Evolutionary conservation across 1,140 invertebrate species (phyloP).

Genomic region (Musca vetustissima): DNA sequence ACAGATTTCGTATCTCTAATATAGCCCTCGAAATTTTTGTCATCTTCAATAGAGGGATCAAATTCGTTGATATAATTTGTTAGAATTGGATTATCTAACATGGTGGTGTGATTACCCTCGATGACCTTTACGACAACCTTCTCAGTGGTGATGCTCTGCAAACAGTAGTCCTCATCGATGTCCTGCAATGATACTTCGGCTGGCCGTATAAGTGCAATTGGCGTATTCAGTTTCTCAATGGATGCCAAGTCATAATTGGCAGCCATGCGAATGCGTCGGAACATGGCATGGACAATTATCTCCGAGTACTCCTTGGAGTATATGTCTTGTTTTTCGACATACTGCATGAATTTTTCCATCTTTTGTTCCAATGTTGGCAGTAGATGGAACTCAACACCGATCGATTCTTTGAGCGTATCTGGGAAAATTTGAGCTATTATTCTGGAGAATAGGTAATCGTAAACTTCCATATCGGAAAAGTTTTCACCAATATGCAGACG

Average conservation of each 20-base stretch:
- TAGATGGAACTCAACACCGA: conserved; percentile 50
- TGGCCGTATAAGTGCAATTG: conserved; percentile 67
- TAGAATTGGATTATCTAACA: conserved; percentile 67
- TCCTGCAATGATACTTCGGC: conserved; percentile 57
- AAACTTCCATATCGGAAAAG: conserved; percentile 58
- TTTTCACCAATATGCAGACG: conserved; percentile 48
- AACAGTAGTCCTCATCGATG: conserved; percentile 66
- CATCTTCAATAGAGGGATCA: conserved; percentile 45
- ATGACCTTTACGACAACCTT: conserved; percentile 61
- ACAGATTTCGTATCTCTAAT: conserved; percentile 32
- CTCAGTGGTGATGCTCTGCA: conserved; percentile 59
- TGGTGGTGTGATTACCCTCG: conserved; percentile 72
- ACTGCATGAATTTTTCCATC: conserved; percentile 42
- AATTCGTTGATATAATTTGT: conserved; percentile 63
- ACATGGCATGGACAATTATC: conserved; percentile 57
- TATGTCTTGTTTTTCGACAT: conserved; percentile 46
- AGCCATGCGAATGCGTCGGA: conserved; percentile 62
- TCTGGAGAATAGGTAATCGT: conserved; percentile 60
- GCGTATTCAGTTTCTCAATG: conserved; percentile 57
- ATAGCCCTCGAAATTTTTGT: conserved; percentile 49
- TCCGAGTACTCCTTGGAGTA: conserved; percentile 59
- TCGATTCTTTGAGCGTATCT: conserved; percentile 59
- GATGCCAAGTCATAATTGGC: conserved; percentile 57
- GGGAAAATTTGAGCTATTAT: conserved; percentile 60
- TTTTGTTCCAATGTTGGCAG: conserved; percentile 40